Conservation (phyloP, 2,888 invertebrate species). For the Epinotia demarniana region DNA sequence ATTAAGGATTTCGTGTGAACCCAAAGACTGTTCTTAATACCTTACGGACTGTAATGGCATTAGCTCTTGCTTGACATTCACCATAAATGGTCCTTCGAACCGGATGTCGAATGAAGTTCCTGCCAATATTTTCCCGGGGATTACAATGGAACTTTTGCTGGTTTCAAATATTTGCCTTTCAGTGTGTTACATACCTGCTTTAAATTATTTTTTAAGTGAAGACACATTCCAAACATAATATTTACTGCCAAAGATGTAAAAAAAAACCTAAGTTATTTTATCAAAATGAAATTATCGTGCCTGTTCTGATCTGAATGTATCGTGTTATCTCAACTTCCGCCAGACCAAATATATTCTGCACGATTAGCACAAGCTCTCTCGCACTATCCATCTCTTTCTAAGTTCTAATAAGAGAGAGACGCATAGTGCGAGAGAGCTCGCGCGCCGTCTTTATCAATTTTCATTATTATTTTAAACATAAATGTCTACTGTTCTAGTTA, state of each 20-base stretch:
- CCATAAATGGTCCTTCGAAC: not conserved
- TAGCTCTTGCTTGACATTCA: not conserved
- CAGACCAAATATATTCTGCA: not conserved
- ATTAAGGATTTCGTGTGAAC: too few species aligned
- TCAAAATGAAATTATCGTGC: not conserved
- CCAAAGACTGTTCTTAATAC: too few species aligned
- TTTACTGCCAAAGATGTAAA: slow-evolving; percentile 21
- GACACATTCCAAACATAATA: slow-evolving; percentile 36
- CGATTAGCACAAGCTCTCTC: too few species aligned
- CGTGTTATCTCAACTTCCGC: not conserved
- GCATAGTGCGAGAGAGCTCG: too few species aligned
- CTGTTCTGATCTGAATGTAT: not conserved
- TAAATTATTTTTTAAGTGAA: slow-evolving; percentile 22
- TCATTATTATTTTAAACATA: not conserved
- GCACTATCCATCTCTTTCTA: too few species aligned
- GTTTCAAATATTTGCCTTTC: not conserved
- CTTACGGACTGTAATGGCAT: not conserved
- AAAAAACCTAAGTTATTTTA: not conserved
- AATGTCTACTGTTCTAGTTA: not conserved
- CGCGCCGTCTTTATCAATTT: too few species aligned
- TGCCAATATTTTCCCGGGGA: not conserved
- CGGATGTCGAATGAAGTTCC: not conserved
- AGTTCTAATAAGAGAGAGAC: too few species aligned
- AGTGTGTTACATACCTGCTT: not conserved
- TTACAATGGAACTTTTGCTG: not conserved